These are phyloP conservation scores for Gryon sp. DNA, from an alignment of 1,140 invertebrate species.

Conservation along the genomic window DNA sequence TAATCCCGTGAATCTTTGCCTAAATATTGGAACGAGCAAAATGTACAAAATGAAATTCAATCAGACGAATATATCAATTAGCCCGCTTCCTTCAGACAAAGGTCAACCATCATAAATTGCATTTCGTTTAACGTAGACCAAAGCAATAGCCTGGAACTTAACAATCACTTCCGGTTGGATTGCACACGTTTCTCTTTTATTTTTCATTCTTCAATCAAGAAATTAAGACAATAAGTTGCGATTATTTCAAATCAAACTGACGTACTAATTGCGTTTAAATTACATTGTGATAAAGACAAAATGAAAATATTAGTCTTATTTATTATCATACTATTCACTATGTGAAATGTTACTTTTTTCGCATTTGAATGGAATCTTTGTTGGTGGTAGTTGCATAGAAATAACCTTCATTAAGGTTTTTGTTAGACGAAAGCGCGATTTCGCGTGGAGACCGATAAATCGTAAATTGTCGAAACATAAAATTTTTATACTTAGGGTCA, in stretches of 20 bases:
- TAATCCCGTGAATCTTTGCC: not conserved
- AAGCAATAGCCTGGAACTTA: constrained; percentile 63
- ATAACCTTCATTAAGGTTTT: constrained; percentile 16
- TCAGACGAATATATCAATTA: constrained; percentile 64
- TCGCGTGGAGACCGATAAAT: constrained; percentile 3
- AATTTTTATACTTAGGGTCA: constrained; percentile 28
- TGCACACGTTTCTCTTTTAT: constrained; percentile 44
- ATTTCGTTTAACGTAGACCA: constrained; percentile 62
- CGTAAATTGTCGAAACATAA: constrained; percentile 26
- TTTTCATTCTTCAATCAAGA: constrained; percentile 27
- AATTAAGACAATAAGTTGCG: constrained; percentile 51
- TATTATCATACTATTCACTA: not conserved
- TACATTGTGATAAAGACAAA: no score
- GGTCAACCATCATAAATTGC: constrained; percentile 68
- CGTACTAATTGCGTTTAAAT: no score
- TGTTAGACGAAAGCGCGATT: not conserved
- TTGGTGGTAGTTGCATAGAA: constrained; percentile 7
- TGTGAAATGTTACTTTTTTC: not conserved
- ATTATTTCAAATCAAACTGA: constrained; percentile 50
- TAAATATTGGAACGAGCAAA: constrained; percentile 16
- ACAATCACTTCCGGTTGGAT: constrained; percentile 69
- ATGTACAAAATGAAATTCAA: constrained; percentile 12
- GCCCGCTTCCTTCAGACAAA: constrained; percentile 66
- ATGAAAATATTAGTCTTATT: no score
- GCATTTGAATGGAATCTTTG: no score